Conservation (phyloP, 2,888 invertebrate species). For the Calliopum simillimum region DNA sequence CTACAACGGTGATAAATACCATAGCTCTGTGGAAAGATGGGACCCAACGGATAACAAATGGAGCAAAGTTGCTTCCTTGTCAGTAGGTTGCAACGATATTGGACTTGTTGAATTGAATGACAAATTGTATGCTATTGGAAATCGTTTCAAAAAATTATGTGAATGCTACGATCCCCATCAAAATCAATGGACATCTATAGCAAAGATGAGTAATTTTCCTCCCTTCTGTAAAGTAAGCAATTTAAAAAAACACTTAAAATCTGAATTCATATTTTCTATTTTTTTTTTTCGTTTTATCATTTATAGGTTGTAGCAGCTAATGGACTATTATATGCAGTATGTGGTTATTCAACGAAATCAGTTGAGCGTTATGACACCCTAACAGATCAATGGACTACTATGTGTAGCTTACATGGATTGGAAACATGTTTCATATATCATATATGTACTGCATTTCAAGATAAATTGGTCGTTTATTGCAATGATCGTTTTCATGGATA, state of each 20-base stretch:
- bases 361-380: constrained; percentile 86
- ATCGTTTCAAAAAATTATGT: constrained; percentile 88
- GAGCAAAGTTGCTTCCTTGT: constrained; percentile 92
- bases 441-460: too few species aligned
- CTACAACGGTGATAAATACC: constrained; percentile 87
- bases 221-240: constrained; percentile 86
- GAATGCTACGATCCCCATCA: constrained; percentile 85
- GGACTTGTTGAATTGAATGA: constrained; percentile 88
- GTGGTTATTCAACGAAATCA: constrained; percentile 93
- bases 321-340: constrained; percentile 90
- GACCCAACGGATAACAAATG: constrained; percentile 88
- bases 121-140: constrained; percentile 89
- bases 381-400: constrained; percentile 83
- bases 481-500: constrained; percentile 80
- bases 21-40: constrained; percentile 93
- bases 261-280: not conserved
- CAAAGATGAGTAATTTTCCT: constrained; percentile 87
- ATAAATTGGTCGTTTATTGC: constrained; percentile 63
- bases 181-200: constrained; percentile 83
- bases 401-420: too few species aligned
- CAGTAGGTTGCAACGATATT: constrained; percentile 84
- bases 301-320: constrained; percentile 80
- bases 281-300: not conserved
- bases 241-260: not conserved
- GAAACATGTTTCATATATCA: too few species aligned